Evolutionary conservation across 2,888 invertebrate species (phyloP).

Genomic region (Athalia circularis): DNA sequence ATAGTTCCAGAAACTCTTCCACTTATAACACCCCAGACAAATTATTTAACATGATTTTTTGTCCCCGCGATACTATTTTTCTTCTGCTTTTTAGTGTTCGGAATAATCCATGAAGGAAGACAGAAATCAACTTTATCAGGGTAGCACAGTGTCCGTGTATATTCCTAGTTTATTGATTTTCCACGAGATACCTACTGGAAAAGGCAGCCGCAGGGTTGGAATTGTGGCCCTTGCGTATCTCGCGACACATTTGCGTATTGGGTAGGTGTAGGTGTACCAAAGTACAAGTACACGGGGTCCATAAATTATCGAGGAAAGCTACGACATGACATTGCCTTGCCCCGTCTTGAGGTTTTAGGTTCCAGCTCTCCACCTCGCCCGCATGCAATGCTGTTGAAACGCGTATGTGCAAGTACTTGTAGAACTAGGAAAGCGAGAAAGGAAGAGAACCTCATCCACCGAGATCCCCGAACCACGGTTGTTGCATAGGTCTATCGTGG

Average conservation of each 20-base stretch:
- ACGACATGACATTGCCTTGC: not conserved
- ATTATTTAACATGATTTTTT: slow-evolving; percentile 21
- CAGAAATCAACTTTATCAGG: not conserved
- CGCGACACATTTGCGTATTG: slow-evolving; percentile 27
- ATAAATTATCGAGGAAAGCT: slow-evolving; percentile 35
- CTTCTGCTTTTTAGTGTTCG: not conserved
- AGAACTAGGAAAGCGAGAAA: too few species aligned
- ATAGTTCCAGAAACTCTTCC: not conserved
- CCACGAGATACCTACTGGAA: slow-evolving; percentile 24
- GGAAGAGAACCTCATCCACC: too few species aligned
- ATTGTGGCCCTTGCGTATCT: slow-evolving; percentile 25
- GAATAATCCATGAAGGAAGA: not conserved
- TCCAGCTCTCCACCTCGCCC: too few species aligned
- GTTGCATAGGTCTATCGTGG: too few species aligned
- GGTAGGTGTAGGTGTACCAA: not conserved
- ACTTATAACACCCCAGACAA: not conserved
- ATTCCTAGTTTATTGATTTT: slow-evolving; percentile 30
- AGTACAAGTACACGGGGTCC: slow-evolving; percentile 17
- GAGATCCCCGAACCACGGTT: too few species aligned
- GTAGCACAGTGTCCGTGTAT: not conserved
- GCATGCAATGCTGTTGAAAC: too few species aligned
- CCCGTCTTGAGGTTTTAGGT: too few species aligned
- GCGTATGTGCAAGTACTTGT: too few species aligned
- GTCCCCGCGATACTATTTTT: not conserved
- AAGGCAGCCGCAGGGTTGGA: slow-evolving; percentile 24